Conservation (phyloP, 2,888 invertebrate species). For the Crematogaster levior region DNA sequence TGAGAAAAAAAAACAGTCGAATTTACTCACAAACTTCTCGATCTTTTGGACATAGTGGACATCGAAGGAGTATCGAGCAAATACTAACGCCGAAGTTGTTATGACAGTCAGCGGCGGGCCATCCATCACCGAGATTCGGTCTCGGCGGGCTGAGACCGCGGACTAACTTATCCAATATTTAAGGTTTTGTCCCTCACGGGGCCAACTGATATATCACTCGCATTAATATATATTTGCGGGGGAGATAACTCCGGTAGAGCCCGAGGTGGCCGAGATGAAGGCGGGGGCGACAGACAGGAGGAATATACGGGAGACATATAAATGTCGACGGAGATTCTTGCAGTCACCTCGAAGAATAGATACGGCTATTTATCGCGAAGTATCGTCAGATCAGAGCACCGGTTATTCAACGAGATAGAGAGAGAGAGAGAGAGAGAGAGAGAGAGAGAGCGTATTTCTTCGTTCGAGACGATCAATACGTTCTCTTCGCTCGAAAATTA, state of each 20-base stretch:
- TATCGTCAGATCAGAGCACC: conserved; percentile 10
- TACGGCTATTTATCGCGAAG: conserved; percentile 46
- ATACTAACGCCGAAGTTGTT: conserved; percentile 80
- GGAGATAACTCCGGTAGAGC: conserved; percentile 71
- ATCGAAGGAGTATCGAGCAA: conserved; percentile 53
- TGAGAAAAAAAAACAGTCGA: conserved; percentile 4
- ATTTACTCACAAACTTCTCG: conserved; percentile 19
- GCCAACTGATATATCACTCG: conserved; percentile 84
- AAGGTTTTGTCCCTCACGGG: conserved; percentile 85
- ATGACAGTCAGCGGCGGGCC: conserved; percentile 85
- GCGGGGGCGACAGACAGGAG: not conserved
- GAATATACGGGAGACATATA: conserved; percentile 49
- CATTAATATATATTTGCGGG: conserved; percentile 86
- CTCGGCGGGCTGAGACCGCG: conserved; percentile 81
- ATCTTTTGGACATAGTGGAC: conserved; percentile 47
- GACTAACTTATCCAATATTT: conserved; percentile 85
- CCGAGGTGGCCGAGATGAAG: conserved; percentile 20
- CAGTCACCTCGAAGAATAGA: conserved; percentile 54
- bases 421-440: not conserved
- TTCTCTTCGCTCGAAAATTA: conserved; percentile 31
- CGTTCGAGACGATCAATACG: conserved; percentile 40
- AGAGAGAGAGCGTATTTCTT: not conserved
- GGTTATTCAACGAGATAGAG: not conserved
- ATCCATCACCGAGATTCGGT: conserved; percentile 85
- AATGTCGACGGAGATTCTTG: conserved; percentile 64